Evolutionary conservation across 92 coral and sea anemone genomes (phyloP).

Genomic region (Actinostola sp.): DNA sequence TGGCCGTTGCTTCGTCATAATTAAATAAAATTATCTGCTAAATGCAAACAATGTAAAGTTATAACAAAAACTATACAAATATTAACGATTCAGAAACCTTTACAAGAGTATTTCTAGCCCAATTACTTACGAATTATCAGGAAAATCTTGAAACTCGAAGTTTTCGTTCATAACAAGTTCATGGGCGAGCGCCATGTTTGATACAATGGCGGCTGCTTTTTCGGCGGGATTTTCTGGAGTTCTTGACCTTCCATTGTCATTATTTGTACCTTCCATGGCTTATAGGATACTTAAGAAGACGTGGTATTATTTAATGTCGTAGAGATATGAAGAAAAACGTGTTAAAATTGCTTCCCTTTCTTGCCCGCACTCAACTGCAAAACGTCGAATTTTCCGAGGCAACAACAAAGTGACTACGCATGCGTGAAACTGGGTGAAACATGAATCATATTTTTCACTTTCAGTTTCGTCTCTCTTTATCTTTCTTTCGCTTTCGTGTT

Average conservation of each 20-base stretch:
- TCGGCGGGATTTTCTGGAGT: conserved; percentile 37
- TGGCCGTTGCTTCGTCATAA: too few species aligned
- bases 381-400: conserved; percentile 9
- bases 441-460: not conserved
- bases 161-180: conserved; percentile 89
- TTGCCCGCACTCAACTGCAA: not conserved
- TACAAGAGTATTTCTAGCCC: not conserved
- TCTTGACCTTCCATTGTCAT: conserved; percentile 15
- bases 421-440: conserved; percentile 6
- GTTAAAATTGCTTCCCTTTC: not conserved
- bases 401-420: conserved; percentile 32
- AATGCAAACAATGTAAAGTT: not conserved
- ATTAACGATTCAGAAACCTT: not conserved
- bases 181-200: conserved; percentile 96
- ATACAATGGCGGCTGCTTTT: conserved; percentile 68
- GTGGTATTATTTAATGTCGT: not conserved
- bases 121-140: conserved; percentile 88
- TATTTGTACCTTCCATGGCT: conserved; percentile 43
- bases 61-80: not conserved
- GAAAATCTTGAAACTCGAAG: conserved; percentile 79
- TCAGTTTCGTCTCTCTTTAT: not conserved
- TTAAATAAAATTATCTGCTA: too few species aligned
- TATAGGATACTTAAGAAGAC: not conserved
- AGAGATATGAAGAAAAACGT: not conserved
- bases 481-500: not conserved